Evolutionary conservation across 1,140 invertebrate species (phyloP), one percentile per base, ranked within the genome.

Genomic region (Saccostrea echinata): DNA sequence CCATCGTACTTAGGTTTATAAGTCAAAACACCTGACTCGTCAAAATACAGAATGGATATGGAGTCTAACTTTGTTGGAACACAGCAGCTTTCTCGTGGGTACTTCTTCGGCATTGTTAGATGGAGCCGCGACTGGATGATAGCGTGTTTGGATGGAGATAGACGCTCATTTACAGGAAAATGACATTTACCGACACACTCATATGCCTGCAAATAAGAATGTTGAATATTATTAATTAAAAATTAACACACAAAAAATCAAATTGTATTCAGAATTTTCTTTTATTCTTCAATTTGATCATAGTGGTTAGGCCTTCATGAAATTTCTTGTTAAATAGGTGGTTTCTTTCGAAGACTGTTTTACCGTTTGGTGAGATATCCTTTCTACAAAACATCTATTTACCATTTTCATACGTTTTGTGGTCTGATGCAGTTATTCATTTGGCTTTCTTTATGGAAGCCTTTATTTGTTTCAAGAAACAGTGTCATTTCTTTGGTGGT

Each of bases 131-230:
- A 98, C 95, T 99, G 99, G 84, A 99, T 98, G 91, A 99, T 98
- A 53, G 99, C 99, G 95, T 99, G 99, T 94, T 99, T 99, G n/a
- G 99, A 99, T 27, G 98, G 97, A 94, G 99, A 99, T 9, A 99
- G 94, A 94, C 99, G 97, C 92, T 98, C 97, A 43, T 97, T 96
- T 85, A 99, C 95, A 2, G 98, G 98, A 92, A 98, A 99, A 16
- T 97, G 97, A 95, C 99, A 99, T 92, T 98, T 97, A 4, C 99
- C 99, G 89, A 97, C 96, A 95, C 99, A 99, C 94, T 98, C 98
- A 95, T 96, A 99, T 0, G 99, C 98, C 93, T 94, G 91, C 6
- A 92, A 91, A n/a, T n/a, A n/a, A 68, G 35, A 80, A 83, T 11
- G 12, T 35, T 21, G 4, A 83, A 16, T 64, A 52, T 27, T 64